phyloP scores from a whole-genome alignment of 2,797 vertebrate genomes.

The Poeciliopsis turneri region DNA sequence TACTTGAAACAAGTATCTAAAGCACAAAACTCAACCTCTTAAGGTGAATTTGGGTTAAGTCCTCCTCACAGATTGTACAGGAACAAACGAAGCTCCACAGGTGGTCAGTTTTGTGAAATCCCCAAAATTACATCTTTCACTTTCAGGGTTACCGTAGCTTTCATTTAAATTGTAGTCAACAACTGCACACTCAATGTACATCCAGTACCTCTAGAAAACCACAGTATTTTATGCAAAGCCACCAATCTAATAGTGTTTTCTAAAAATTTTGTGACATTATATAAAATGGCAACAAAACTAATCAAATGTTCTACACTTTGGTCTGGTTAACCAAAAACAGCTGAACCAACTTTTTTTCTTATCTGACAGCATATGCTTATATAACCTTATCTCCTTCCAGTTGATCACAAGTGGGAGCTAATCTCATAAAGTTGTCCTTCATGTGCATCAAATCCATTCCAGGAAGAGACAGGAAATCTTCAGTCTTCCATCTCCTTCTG shows the following conservation, averaged over 20 bases:
- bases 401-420: background rate
- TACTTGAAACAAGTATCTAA: background rate
- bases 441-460: conserved; percentile 30
- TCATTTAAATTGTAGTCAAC: background rate
- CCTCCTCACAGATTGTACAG: background rate
- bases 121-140: background rate
- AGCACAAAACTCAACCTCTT: background rate
- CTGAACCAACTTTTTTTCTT: background rate
- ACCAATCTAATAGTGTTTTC: background rate
- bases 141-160: background rate
- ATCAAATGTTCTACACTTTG: conserved; percentile 13
- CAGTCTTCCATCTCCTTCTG: conserved; percentile 46
- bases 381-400: conserved; percentile 3
- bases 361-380: conserved; percentile 12
- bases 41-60: background rate
- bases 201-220: background rate
- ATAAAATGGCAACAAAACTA: background rate
- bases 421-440: conserved; percentile 33
- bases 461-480: conserved; percentile 33
- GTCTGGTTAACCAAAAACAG: conserved; percentile 14
- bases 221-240: conserved; percentile 23
- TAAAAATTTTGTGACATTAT: background rate
- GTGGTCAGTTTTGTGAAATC: background rate
- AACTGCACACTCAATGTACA: background rate
- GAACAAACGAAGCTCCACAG: background rate